Conservation (phyloP, 2,797 vertebrate species). For the Pogoniulus pusillus region DNA sequence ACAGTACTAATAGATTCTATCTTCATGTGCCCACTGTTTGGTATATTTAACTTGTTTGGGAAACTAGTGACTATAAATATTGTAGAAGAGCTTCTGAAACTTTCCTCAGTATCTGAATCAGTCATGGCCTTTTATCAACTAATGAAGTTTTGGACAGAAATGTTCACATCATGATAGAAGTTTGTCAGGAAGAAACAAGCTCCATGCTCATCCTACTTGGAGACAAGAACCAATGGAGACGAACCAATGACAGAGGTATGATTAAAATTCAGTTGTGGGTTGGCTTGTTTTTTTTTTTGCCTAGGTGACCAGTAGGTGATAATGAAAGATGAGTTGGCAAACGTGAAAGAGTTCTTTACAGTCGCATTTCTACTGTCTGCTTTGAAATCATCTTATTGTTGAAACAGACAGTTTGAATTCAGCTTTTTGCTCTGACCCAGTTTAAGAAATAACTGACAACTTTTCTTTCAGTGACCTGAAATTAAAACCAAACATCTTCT, state of each 20-base stretch:
- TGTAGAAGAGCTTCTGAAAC: neutral
- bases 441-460: neutral
- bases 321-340: neutral
- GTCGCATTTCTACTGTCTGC: neutral
- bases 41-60: neutral
- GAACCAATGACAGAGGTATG: neutral
- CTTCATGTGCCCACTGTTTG: neutral
- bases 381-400: neutral
- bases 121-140: neutral
- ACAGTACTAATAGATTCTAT: neutral
- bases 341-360: neutral
- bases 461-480: neutral
- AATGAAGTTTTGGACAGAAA: neutral
- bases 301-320: neutral
- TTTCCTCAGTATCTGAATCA: neutral
- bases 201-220: neutral
- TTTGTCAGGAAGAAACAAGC: neutral
- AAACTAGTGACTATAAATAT: neutral
- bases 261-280: neutral
- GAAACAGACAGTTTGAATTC: neutral
- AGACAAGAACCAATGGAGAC: neutral
- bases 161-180: neutral
- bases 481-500: neutral
- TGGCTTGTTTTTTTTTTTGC: fast-evolving
- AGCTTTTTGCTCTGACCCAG: neutral